Base-by-base conservation (phyloP, 2,113 vertebrate species). In the Dromas ardeola region DNA sequence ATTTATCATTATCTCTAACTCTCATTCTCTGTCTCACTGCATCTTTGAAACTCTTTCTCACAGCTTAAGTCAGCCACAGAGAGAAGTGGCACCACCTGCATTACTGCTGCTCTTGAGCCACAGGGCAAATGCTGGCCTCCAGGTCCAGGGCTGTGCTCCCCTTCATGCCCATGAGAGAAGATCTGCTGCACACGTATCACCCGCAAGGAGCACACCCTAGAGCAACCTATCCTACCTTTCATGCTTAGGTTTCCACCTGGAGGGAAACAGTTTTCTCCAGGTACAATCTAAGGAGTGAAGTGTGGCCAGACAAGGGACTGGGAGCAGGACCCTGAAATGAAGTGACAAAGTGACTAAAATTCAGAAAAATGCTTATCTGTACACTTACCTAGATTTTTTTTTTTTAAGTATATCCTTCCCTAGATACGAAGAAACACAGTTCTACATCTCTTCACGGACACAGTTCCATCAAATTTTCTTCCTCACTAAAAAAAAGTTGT, bases 151-250 rank as follows among this genome's bases (percentile, higher is more conserved):
- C 47, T 36, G 45, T 25, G 43, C 34, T 65, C 20, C 43, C 34
- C 23, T 20, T n/a, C 4, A 0, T 20, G 32, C 27, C 15, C 1
- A 0, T 6, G 26, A 62, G 8, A 58, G 36, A 25, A 56, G 47
- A 58, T 25, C 40, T 69, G 56, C 76, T 34, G 26, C 38, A 52
- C 56, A 13, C 13, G 1, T 22, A 25, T 7, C 43, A 42, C 30
- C 34, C 9, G 13, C 38, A 42, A 81, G 50, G 15, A 59, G 29
- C 40, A 34, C 34, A 42, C 15, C 61, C 55, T 34, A 23, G 9
- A 76, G 56, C 50, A 59, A 27, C 43, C 34, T 42, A 4, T 25
- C 26, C 62, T 43, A 19, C 19, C 19, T 70, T 18, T 38, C 49
- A 32, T 9, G 30, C 25, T 55, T n/a, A 42, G 38, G 8, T 55